These are phyloP conservation scores for Odontophorus gujanensis DNA, from an alignment of 2,113 vertebrate genomes.

Conservation along the genomic window DNA sequence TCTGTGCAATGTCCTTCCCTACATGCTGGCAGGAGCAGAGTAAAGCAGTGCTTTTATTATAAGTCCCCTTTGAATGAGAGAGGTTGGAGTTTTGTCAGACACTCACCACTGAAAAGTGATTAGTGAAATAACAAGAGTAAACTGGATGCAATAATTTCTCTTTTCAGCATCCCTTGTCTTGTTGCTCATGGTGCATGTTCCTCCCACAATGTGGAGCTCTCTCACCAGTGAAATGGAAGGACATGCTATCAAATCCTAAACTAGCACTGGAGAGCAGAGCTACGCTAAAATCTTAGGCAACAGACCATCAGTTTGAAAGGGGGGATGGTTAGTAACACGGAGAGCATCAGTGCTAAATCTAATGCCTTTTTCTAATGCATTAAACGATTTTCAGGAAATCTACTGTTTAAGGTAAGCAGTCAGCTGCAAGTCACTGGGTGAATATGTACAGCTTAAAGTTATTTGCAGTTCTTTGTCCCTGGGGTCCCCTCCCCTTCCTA, in stretches of 20 bases:
- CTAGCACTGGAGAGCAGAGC: neutral
- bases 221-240: neutral
- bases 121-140: neutral
- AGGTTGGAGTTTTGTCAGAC: neutral
- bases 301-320: neutral
- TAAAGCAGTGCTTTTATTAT: neutral
- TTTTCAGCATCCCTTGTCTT: neutral
- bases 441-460: neutral
- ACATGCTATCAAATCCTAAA: neutral
- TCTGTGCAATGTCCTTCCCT: neutral
- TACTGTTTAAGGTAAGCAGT: neutral
- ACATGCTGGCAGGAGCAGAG: neutral
- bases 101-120: neutral
- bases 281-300: neutral
- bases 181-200: neutral
- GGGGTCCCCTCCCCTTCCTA: neutral
- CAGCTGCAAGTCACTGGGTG: neutral
- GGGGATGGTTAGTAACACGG: neutral
- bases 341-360: neutral
- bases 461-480: neutral
- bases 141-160: neutral
- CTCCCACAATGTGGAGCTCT: slow-evolving; percentile 41
- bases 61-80: neutral
- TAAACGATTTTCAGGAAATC: neutral
- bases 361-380: neutral